Evolutionary conservation across 2,888 invertebrate species (phyloP).

Genomic region (Tribolium freemani): DNA sequence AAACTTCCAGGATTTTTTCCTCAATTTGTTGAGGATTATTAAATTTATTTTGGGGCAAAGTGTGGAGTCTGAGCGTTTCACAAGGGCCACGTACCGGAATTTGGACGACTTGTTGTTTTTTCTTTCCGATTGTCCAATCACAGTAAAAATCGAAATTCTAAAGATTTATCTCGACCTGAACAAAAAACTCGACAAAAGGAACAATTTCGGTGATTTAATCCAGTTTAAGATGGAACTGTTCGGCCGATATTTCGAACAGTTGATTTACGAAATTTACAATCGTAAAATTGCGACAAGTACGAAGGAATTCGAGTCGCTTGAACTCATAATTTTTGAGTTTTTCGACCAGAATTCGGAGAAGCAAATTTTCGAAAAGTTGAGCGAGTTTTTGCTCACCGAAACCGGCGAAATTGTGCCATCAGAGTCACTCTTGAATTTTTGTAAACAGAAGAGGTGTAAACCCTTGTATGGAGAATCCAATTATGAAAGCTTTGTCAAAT

Average conservation of each 20-base stretch:
- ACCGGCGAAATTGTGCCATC: neutral
- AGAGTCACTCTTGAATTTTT: neutral
- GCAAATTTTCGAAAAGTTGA: neutral
- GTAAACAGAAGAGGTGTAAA: neutral
- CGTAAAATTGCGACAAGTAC: slow-evolving; percentile 42
- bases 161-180: slow-evolving; percentile 54
- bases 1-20: slow-evolving; percentile 45
- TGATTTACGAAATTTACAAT: slow-evolving; percentile 56
- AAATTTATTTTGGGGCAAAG: slow-evolving; percentile 54
- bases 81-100: slow-evolving; percentile 46
- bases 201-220: slow-evolving; percentile 46
- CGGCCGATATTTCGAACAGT: slow-evolving; percentile 55
- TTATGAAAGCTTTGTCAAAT: slow-evolving; percentile 1
- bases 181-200: slow-evolving; percentile 38
- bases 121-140: slow-evolving; percentile 45
- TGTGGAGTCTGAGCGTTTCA: slow-evolving; percentile 53
- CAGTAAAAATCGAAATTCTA: slow-evolving; percentile 54
- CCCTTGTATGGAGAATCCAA: neutral
- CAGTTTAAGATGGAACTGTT: slow-evolving; percentile 47
- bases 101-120: slow-evolving; percentile 56
- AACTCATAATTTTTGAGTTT: slow-evolving; percentile 22
- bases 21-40: slow-evolving; percentile 51
- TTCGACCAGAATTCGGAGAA: neutral
- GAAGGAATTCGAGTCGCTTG: slow-evolving; percentile 47
- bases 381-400: slow-evolving; percentile 6